Percentiles rank a stretch among this genome's conserved stretches.
Evolutionary conservation across 92 coral and sea anemone genomes (phyloP).

Genomic region (Micromussa lordhowensis): DNA sequence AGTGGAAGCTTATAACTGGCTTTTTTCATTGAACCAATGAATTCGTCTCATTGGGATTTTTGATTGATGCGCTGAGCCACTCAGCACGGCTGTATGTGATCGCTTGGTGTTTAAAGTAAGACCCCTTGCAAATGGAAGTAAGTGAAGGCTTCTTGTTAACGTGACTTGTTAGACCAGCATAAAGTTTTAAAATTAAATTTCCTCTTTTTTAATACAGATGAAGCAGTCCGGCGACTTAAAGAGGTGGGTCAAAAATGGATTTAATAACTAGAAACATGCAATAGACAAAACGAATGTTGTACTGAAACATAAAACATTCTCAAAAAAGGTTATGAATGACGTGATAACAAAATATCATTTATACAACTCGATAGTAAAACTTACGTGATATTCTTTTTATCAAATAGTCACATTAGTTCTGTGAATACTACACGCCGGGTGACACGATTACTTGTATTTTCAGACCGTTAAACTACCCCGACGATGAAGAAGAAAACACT

Average conservation of each 20-base stretch:
- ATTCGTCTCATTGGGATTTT: no score
- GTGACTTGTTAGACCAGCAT: not conserved
- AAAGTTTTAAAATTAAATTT: not conserved
- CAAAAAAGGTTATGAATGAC: not conserved
- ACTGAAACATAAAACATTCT: not conserved
- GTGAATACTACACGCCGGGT: not conserved
- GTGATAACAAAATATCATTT: not conserved
- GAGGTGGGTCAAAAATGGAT: not conserved
- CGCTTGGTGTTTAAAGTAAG: no score
- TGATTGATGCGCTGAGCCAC: no score
- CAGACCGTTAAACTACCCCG: no score
- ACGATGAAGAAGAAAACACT: no score
- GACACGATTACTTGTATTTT: constrained; percentile 3
- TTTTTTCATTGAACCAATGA: no score
- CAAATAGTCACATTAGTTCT: not conserved
- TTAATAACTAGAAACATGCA: not conserved
- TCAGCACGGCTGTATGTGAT: no score
- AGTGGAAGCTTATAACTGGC: no score
- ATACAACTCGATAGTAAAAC: not conserved
- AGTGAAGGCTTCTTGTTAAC: not conserved
- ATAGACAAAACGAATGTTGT: not conserved
- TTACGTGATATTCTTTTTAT: not conserved
- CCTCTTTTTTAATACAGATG: not conserved
- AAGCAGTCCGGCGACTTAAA: constrained; percentile 8
- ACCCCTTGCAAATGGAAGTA: not conserved